Evolutionary conservation across 2,113 vertebrate genomes (phyloP).

Genomic region (Amia ocellicauda): DNA sequence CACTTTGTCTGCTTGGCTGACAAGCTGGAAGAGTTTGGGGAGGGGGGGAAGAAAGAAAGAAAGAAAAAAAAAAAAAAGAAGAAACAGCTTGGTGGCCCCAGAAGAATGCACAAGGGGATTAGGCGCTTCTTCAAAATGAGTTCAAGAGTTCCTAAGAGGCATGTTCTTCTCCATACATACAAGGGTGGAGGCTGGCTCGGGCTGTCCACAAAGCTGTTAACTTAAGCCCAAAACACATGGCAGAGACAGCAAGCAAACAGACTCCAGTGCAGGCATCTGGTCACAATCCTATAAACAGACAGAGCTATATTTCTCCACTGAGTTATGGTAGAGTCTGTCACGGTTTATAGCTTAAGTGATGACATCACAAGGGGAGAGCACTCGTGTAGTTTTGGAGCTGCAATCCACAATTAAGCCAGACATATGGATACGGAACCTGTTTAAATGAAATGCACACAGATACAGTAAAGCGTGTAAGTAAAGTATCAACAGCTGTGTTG

Average conservation of each 20-base stretch:
- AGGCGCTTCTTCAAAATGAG: background rate
- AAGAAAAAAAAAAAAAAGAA: background rate
- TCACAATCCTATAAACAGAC: conserved; percentile 29
- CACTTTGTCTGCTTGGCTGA: background rate
- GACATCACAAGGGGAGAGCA: background rate
- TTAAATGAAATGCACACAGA: background rate
- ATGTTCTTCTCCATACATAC: background rate
- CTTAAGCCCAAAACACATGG: conserved; percentile 49
- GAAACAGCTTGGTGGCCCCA: background rate
- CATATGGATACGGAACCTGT: background rate
- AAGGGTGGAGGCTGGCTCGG: conserved; percentile 35
- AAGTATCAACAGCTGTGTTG: background rate
- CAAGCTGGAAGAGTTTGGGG: background rate
- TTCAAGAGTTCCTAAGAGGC: conserved; percentile 7
- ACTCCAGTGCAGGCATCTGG: conserved; percentile 23
- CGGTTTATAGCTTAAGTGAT: background rate
- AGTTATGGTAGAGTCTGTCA: background rate
- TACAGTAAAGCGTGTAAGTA: background rate
- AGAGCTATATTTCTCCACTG: conserved; percentile 5
- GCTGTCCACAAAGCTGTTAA: conserved; percentile 50
- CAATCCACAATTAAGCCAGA: background rate
- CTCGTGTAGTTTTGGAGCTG: background rate
- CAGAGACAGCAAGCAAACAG: conserved; percentile 22
- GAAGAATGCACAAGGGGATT: background rate
- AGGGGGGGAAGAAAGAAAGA: too few species aligned